Conservation (phyloP, 2,113 vertebrate species). For the Leptobrachium ailaonicum region DNA sequence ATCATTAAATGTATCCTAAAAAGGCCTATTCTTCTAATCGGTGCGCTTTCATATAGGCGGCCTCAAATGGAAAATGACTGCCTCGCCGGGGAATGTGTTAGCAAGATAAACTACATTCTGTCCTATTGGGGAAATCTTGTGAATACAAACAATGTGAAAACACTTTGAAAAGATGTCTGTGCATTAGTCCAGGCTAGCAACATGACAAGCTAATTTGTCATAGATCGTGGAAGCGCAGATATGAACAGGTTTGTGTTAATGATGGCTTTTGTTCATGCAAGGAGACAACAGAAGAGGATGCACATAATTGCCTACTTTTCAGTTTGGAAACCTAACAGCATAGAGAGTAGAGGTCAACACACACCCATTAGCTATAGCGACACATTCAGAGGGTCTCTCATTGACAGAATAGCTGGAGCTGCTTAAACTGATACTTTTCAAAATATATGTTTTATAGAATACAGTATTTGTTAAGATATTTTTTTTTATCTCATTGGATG, state of each 20-base stretch:
- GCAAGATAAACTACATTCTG: constrained; percentile 37
- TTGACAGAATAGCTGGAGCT: not conserved
- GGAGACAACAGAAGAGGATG: constrained; percentile 43
- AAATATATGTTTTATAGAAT: too few relatives aligned
- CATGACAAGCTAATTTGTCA: constrained; percentile 49
- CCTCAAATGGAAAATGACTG: constrained; percentile 36
- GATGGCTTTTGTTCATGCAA: constrained; percentile 58
- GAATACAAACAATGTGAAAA: constrained; percentile 44
- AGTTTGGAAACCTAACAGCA: constrained; percentile 22
- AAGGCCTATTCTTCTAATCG: constrained; percentile 18
- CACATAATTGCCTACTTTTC: constrained; percentile 36
- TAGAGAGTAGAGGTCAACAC: not conserved
- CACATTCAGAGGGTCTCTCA: not conserved
- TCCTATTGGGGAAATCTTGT: constrained; percentile 24
- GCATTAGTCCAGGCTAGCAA: constrained; percentile 27
- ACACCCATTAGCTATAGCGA: not conserved
- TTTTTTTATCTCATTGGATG: too few relatives aligned
- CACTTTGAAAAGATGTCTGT: constrained; percentile 31
- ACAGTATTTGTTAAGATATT: too few relatives aligned
- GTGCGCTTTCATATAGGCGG: constrained; percentile 16
- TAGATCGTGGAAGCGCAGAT: constrained; percentile 29
- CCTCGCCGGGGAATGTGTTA: constrained; percentile 42
- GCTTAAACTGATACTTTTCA: too few relatives aligned
- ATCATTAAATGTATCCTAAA: not conserved
- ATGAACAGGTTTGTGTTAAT: constrained; percentile 53